A percentile compares a stretch with the other conserved stretches of the same genome.
These are phyloP conservation scores for Netelia melanura DNA, from an alignment of 2,888 invertebrate species.

Conservation along the genomic window DNA sequence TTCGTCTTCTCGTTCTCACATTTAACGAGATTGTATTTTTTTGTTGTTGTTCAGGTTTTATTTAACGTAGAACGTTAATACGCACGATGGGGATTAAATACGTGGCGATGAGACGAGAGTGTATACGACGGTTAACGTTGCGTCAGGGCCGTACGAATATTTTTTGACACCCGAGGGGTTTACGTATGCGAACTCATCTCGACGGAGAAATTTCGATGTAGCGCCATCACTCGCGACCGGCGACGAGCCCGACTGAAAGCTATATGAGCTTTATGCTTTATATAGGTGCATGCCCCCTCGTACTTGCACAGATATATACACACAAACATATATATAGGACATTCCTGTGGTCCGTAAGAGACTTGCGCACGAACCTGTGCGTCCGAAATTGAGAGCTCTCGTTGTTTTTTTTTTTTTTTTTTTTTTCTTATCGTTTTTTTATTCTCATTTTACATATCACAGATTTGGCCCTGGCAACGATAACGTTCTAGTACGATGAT, in stretches of 20 bases:
- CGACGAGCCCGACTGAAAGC: conserved; percentile 53
- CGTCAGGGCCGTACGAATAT: neutral
- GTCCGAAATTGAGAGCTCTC: conserved; percentile 18
- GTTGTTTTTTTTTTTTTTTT: neutral
- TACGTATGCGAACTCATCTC: conserved; percentile 14
- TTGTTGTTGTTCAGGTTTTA: neutral
- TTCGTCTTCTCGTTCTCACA: neutral
- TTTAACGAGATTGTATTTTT: neutral
- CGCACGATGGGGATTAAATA: neutral
- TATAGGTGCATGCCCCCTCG: neutral
- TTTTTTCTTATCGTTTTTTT: neutral
- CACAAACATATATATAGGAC: conserved; percentile 18
- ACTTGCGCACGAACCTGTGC: conserved; percentile 52
- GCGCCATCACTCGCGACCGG: conserved; percentile 56
- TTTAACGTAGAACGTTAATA: neutral
- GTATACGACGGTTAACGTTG: neutral
- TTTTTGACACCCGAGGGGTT: neutral
- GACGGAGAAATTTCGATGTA: conserved; percentile 31
- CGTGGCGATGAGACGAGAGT: neutral
- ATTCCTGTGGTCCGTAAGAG: conserved; percentile 6
- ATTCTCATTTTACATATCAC: neutral
- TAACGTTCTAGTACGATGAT: neutral
- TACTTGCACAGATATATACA: conserved; percentile 17
- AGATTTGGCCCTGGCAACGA: conserved; percentile 1
- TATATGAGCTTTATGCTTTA: conserved; percentile 11